Conservation (phyloP, 2,113 vertebrate genomes). For the Hippopotamus amphibius region DNA sequence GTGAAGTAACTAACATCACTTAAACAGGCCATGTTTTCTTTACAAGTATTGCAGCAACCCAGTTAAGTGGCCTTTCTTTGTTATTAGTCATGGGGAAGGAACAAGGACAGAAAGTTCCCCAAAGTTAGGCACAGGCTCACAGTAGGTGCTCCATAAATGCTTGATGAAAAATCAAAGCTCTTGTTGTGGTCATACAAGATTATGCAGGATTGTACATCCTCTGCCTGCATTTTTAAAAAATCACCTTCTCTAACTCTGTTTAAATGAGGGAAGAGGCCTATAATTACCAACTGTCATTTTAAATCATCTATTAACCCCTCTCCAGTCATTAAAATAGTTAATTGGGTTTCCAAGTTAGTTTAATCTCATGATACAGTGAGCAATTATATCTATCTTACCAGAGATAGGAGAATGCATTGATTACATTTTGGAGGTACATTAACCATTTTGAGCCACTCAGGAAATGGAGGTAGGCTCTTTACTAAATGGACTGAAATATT, state of each 20-base stretch:
- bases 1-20: background rate
- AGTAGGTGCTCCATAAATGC: background rate
- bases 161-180: background rate
- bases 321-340: constrained; percentile 11
- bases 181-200: background rate
- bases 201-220: background rate
- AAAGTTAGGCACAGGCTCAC: background rate
- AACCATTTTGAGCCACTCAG: background rate
- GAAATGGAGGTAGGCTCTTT: background rate
- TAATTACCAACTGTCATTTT: constrained; percentile 34
- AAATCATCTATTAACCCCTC: background rate
- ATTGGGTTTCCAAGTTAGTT: constrained; percentile 32
- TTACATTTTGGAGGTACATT: background rate
- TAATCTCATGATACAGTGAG: constrained; percentile 28
- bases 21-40: background rate
- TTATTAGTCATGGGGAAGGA: background rate
- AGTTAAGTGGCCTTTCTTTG: background rate
- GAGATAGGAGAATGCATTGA: background rate
- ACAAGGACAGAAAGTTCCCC: background rate
- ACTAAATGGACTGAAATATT: background rate
- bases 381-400: background rate
- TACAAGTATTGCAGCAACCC: background rate
- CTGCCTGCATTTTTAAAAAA: background rate
- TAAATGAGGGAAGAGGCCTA: background rate
- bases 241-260: background rate